Evolutionary conservation across 2,113 vertebrate genomes (phyloP).

Genomic region (Xiphias gladius): DNA sequence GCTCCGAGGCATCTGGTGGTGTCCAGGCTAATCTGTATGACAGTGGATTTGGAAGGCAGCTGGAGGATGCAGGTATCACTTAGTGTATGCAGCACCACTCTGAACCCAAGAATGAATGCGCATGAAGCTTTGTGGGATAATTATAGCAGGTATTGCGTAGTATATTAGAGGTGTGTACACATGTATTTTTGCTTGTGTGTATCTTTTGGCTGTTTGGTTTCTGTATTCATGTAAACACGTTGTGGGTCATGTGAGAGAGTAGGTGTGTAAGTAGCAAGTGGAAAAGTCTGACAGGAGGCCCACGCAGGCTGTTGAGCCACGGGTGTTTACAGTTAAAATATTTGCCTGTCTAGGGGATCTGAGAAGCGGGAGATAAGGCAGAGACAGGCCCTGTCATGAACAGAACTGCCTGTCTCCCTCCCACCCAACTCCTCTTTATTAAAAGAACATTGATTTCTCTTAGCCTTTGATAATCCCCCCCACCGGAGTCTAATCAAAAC

Average conservation of each 20-base stretch:
- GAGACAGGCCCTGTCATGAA: conserved; percentile 75
- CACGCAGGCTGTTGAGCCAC: conserved; percentile 78
- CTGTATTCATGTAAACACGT: conserved; percentile 32
- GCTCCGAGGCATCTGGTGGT: conserved; percentile 69
- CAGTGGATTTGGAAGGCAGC: conserved; percentile 76
- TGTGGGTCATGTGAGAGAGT: conserved; percentile 41
- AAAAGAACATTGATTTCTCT: conserved; percentile 84
- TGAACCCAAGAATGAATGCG: conserved; percentile 13
- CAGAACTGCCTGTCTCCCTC: conserved; percentile 76
- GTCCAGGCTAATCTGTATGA: conserved; percentile 79
- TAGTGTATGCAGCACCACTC: conserved; percentile 32
- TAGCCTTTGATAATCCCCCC: conserved; percentile 81
- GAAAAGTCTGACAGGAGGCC: conserved; percentile 75
- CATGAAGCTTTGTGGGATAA: conserved; percentile 22
- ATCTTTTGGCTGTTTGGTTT: conserved; percentile 17
- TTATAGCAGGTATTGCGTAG: conserved; percentile 13
- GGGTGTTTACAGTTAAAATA: conserved; percentile 85
- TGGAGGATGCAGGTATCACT: conserved; percentile 65
- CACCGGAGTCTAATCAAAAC: conserved; percentile 78
- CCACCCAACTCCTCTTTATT: conserved; percentile 81
- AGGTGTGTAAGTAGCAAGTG: conserved; percentile 66
- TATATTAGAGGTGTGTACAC: neutral
- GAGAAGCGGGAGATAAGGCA: conserved; percentile 80
- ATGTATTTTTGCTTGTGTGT: conserved; percentile 19
- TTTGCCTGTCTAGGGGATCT: conserved; percentile 81